Evolutionary conservation across 1,140 invertebrate genomes (phyloP).

Genomic region (Galleria mellonella): DNA sequence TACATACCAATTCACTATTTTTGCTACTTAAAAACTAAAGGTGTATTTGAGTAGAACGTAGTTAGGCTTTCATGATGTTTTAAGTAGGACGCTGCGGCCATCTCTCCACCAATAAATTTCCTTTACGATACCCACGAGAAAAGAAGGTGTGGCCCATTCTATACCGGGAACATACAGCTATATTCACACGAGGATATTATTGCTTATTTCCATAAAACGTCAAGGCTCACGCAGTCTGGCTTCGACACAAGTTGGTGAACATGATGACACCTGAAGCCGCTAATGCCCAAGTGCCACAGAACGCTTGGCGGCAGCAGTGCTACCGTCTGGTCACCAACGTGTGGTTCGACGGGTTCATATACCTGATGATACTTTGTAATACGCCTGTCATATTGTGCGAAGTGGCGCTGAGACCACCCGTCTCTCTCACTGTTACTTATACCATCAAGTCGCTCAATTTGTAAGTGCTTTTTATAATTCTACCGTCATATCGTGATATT

Average conservation of each 20-base stretch:
- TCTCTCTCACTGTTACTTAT: conserved; percentile 11
- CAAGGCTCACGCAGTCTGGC: conserved; percentile 47
- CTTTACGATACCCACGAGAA: no score
- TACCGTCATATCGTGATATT: no score
- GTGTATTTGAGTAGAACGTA: no score
- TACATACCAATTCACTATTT: no score
- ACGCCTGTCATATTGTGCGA: conserved; percentile 58
- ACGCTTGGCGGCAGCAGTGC: conserved; percentile 37
- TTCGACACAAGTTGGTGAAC: conserved; percentile 47
- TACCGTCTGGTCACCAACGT: conserved; percentile 39
- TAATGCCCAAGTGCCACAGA: conserved; percentile 36
- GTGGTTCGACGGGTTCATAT: conserved; percentile 57
- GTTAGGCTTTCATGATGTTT: no score
- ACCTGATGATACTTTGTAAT: conserved; percentile 53
- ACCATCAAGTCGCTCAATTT: conserved; percentile 46
- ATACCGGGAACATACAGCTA: no score
- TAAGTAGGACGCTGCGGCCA: no score
- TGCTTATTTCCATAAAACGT: no score
- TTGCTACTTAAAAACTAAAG: no score
- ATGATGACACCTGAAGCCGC: conserved; percentile 44
- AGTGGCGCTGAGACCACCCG: conserved; percentile 32
- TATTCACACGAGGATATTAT: no score
- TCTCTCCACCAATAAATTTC: no score
- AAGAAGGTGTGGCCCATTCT: no score
- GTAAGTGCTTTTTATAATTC: conserved; percentile 30